These are phyloP conservation scores for Amblyopsis rosae DNA, from an alignment of 2,113 vertebrate genomes.

Conservation along the genomic window DNA sequence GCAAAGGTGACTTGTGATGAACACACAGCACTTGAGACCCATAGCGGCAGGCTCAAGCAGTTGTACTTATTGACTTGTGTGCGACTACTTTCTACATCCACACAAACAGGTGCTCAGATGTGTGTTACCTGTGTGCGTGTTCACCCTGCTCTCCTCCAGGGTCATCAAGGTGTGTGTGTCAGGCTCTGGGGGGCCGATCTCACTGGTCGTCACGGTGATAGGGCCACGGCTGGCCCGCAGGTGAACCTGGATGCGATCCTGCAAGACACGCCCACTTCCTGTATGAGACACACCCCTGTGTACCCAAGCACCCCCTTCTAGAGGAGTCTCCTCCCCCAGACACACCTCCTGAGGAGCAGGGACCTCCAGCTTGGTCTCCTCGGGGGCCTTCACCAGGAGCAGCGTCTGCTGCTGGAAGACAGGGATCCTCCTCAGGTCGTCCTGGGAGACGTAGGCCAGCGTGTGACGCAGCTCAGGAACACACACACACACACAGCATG, in stretches of 20 bases:
- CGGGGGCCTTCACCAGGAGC: constrained; percentile 88
- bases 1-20: no score
- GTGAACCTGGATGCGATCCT: constrained; percentile 87
- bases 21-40: no score
- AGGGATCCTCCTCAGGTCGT: constrained; percentile 81
- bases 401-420: constrained; percentile 87
- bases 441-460: constrained; percentile 87
- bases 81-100: no score
- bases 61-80: no score
- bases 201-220: constrained; percentile 81
- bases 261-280: not conserved
- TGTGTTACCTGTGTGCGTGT: constrained; percentile 47
- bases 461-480: constrained; percentile 71
- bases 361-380: constrained; percentile 89
- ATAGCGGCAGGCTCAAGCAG: no score
- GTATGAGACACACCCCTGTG: not conserved
- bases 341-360: constrained; percentile 84
- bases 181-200: constrained; percentile 55
- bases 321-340: not conserved
- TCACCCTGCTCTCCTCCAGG: constrained; percentile 70
- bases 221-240: constrained; percentile 86
- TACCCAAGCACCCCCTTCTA: not conserved
- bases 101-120: no score
- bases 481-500: no score
- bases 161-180: constrained; percentile 42